Conservation (phyloP, 2,888 invertebrate species). For the Tachina lurida region DNA sequence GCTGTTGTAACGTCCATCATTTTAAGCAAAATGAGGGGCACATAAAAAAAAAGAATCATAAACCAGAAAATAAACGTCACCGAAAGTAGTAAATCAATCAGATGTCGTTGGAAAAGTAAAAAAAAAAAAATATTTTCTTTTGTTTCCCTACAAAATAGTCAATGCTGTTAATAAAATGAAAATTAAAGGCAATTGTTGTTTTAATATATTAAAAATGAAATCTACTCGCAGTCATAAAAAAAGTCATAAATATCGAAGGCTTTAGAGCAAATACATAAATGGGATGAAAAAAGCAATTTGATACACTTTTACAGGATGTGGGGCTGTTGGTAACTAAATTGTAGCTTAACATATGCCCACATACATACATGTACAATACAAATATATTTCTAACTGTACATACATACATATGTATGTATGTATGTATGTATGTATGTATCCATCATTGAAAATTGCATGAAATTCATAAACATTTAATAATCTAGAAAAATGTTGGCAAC, state of each 20-base stretch:
- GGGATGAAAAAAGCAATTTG: slow-evolving; percentile 58
- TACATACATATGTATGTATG: background rate
- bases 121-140: background rate
- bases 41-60: slow-evolving; percentile 47
- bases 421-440: slow-evolving; percentile 17
- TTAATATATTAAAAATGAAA: slow-evolving; percentile 49
- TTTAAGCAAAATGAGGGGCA: slow-evolving; percentile 34
- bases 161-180: slow-evolving; percentile 52
- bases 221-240: slow-evolving; percentile 27
- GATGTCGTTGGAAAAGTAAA: slow-evolving; percentile 27
- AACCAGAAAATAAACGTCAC: slow-evolving; percentile 40
- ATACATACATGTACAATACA: background rate
- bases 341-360: slow-evolving; percentile 1
- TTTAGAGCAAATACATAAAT: slow-evolving; percentile 39
- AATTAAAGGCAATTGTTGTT: slow-evolving; percentile 53
- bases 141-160: slow-evolving; percentile 15
- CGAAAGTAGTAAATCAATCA: slow-evolving; percentile 67
- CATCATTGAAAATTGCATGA: slow-evolving; percentile 60
- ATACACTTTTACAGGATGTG: slow-evolving; percentile 61
- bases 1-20: slow-evolving; percentile 36
- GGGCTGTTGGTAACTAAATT: slow-evolving; percentile 21
- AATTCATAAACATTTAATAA: slow-evolving; percentile 65
- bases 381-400: background rate
- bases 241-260: slow-evolving; percentile 66
- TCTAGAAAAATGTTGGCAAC: background rate